Conservation (phyloP, 2,113 vertebrate genomes). For the Hystrix cristata region DNA sequence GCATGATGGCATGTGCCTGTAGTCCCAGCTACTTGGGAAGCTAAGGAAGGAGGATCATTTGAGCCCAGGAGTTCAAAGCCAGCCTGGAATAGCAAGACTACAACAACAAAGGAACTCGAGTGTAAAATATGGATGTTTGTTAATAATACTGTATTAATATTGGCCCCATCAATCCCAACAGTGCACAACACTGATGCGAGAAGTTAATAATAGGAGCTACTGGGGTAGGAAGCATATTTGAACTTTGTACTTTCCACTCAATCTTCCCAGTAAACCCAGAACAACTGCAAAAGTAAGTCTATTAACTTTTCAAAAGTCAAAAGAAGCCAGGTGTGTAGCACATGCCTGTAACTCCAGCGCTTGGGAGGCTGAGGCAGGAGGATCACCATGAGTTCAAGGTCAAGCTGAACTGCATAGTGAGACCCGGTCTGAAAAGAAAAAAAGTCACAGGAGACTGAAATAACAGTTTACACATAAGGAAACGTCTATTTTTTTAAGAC, state of each 20-base stretch:
- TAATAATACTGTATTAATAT: slow-evolving; percentile 34
- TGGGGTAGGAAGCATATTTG: not conserved
- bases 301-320: slow-evolving; percentile 29
- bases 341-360: not conserved
- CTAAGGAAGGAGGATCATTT: not conserved
- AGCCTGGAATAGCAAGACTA: not conserved
- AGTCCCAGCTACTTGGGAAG: not conserved
- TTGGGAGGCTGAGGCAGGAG: no score
- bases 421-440: no score
- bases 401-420: no score
- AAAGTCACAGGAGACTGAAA: slow-evolving; percentile 51
- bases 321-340: not conserved
- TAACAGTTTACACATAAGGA: not conserved
- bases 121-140: not conserved
- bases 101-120: not conserved
- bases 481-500: not conserved
- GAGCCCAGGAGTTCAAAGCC: not conserved
- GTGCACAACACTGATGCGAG: not conserved
- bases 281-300: slow-evolving; percentile 14
- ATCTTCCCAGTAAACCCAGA: slow-evolving; percentile 47
- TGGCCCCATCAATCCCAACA: not conserved
- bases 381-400: no score
- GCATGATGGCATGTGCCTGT: not conserved
- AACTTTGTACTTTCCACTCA: not conserved
- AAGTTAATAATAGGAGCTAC: not conserved